A percentile compares a stretch with the other conserved stretches of the same genome.
phyloP scores from a whole-genome alignment of 2,888 invertebrate genomes.

The Lissocephala sabroskyi region DNA sequence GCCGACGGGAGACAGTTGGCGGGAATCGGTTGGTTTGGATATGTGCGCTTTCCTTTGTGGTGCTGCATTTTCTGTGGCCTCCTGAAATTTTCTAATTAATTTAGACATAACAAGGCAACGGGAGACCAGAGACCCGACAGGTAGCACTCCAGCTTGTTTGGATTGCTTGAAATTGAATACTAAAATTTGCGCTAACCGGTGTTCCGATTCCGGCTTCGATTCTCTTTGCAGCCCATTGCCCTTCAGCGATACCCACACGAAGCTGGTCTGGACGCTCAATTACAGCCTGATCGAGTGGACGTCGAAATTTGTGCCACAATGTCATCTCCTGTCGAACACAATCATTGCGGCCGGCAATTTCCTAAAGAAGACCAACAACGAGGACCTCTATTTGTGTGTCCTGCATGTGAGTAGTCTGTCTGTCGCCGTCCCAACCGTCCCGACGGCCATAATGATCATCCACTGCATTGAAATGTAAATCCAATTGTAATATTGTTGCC shows the following conservation, averaged over 20 bases:
- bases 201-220: too few relatives aligned
- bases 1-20: too few relatives aligned
- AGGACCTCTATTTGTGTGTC: conserved; percentile 73
- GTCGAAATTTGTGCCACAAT: conserved; percentile 77
- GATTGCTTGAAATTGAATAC: conserved; percentile 2
- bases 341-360: conserved; percentile 76
- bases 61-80: conserved; percentile 22
- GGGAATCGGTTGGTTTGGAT: not conserved
- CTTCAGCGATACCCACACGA: conserved; percentile 77
- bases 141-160: too few relatives aligned
- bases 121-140: not conserved
- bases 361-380: conserved; percentile 71
- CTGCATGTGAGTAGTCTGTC: conserved; percentile 73
- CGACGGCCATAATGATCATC: conserved; percentile 27
- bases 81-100: conserved; percentile 44
- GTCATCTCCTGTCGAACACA: conserved; percentile 75
- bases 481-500: too few relatives aligned
- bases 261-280: conserved; percentile 82
- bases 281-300: conserved; percentile 84
- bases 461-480: conserved; percentile 10
- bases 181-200: conserved; percentile 7
- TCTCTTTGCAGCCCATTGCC: conserved; percentile 54
- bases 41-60: not conserved
- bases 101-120: conserved; percentile 16
- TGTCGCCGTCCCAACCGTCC: conserved; percentile 16